Evolutionary conservation across 2,888 invertebrate genomes (phyloP).

Genomic region (Euplagia quadripunctaria): DNA sequence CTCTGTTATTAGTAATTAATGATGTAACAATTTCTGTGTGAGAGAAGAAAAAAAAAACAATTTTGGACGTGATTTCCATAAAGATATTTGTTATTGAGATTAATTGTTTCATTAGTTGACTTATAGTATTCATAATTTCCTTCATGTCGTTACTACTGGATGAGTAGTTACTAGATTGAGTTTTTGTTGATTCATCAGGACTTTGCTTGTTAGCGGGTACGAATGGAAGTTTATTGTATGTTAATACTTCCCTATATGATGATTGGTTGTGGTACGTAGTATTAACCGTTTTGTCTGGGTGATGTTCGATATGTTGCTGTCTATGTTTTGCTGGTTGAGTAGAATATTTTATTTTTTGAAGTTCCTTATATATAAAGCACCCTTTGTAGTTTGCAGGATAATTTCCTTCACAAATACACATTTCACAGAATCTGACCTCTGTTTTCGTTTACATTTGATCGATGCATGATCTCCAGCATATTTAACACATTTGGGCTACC

Average conservation of each 20-base stretch:
- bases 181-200: neutral
- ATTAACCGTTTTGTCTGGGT: neutral
- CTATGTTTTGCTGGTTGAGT: neutral
- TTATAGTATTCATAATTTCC: slow-evolving; percentile 11
- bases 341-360: too few relatives aligned
- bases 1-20: too few relatives aligned
- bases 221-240: neutral
- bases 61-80: slow-evolving; percentile 25
- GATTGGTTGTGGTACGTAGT: neutral
- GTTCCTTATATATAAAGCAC: too few relatives aligned
- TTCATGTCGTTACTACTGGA: slow-evolving; percentile 1
- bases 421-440: too few relatives aligned
- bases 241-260: slow-evolving; percentile 5
- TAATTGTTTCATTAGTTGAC: slow-evolving; percentile 29
- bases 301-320: neutral
- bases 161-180: neutral
- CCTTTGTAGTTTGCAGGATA: too few relatives aligned
- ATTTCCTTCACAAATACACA: too few relatives aligned
- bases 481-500: neutral
- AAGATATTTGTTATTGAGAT: slow-evolving; percentile 21
- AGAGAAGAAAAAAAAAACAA: too few relatives aligned
- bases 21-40: too few relatives aligned
- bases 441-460: slow-evolving; percentile 12
- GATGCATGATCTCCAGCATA: slow-evolving; percentile 2
- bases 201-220: neutral